These are phyloP conservation scores for Tinea semifulvella DNA, from an alignment of 2,888 invertebrate genomes.

Conservation along the genomic window DNA sequence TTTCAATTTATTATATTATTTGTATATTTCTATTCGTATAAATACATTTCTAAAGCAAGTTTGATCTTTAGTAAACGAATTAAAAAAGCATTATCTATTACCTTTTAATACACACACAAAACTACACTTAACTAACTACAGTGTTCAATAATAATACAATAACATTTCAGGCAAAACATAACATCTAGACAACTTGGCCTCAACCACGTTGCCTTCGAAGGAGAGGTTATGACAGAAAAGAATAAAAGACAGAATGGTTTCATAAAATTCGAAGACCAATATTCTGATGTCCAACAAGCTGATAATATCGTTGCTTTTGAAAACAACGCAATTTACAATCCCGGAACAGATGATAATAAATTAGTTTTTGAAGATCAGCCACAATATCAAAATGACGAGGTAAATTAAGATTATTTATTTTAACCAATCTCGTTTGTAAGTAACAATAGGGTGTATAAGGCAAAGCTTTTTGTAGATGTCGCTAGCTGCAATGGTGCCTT, in stretches of 20 bases:
- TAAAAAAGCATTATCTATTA: too few species aligned
- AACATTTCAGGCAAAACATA: constrained; percentile 7
- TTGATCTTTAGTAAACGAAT: too few species aligned
- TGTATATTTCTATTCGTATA: too few species aligned
- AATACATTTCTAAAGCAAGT: too few species aligned
- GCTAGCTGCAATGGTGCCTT: too few species aligned
- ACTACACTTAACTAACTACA: neutral
- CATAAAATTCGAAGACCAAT: constrained; percentile 14
- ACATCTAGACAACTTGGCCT: constrained; percentile 20
- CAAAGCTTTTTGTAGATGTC: too few species aligned
- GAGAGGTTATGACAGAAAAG: constrained; percentile 14
- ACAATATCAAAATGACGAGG: neutral
- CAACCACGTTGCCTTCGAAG: constrained; percentile 23
- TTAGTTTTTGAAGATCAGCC: neutral
- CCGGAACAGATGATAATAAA: neutral
- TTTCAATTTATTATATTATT: too few species aligned
- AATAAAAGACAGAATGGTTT: constrained; percentile 13
- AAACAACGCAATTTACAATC: neutral
- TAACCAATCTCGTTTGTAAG: too few species aligned
- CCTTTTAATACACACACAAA: neutral
- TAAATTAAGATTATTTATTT: too few species aligned
- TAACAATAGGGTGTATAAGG: too few species aligned
- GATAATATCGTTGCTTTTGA: neutral
- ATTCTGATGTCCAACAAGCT: neutral
- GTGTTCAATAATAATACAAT: neutral